Base-by-base conservation (phyloP, 2,797 vertebrate species). In the Pipistrellus pygmaeus region DNA sequence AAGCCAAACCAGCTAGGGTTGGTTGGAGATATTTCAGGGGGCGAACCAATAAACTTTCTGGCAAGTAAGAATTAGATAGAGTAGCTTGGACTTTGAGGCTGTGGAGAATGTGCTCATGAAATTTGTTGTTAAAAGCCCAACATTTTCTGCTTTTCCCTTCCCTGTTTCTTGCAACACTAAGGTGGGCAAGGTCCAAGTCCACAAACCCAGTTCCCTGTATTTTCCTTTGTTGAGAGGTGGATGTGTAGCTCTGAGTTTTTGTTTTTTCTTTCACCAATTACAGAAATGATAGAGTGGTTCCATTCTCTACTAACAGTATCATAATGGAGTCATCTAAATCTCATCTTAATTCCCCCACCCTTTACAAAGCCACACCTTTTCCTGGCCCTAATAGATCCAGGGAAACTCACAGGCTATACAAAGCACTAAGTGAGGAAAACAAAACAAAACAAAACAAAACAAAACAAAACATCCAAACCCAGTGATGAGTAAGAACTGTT, bases 301-400 rank as follows among this genome's bases (percentile, higher is more conserved):
- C 21, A 83, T 87, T 72, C 35, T 93, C 35, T 91, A 32, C 32
- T 27, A 48, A 76, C 6, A 71, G 57, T 78, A 35, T 91, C 41
- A 18, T 88, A 83, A 85, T 72, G 64, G 91, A 89, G 35, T 41
- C 48, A 13, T 66, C 48, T 48, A 25, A 27, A 27, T 72, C 41
- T 85, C 72, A 53, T 88, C 30, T 15, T 4, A 14, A 71, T 32
- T 44, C 25, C 46, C 69, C 38, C 27, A n/a, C n/a, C 55, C 48
- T 89, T 17, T 35, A 64, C 48, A 21, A 44, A 95, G 62, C 71
- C 76, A 57, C 17, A 2, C 80, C 93, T 96, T 81, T 93, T 35
- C 72, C 85, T 78, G 75, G 46, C n/a, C 35, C 25, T 55, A 41
- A 27, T 82, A 48, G 66, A 23, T 44, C 21, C 57, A 27, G 2